Evolutionary conservation across 2,888 invertebrate genomes (phyloP).

Genomic region (Andrena flavipes): DNA sequence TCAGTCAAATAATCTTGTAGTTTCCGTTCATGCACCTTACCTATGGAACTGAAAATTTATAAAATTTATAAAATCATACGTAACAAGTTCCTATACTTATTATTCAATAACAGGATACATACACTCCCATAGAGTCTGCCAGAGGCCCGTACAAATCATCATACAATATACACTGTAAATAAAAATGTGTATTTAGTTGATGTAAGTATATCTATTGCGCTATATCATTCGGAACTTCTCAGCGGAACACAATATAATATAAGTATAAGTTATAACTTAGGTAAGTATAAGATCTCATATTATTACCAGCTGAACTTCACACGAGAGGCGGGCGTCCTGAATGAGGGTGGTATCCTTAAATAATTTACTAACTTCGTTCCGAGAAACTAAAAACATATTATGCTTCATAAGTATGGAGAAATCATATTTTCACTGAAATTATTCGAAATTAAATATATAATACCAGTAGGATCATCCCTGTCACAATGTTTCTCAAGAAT

Average conservation of each 20-base stretch:
- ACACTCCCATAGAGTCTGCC: conserved; percentile 92
- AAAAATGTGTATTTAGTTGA: conserved; percentile 71
- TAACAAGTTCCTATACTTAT: conserved; percentile 2
- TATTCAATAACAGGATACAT: conserved; percentile 80
- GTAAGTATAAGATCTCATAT: conserved; percentile 11
- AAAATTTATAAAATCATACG: conserved; percentile 8
- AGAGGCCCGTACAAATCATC: conserved; percentile 95
- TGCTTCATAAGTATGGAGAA: conserved; percentile 78
- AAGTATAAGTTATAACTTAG: too few relatives aligned
- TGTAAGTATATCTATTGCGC: conserved; percentile 61
- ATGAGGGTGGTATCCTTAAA: conserved; percentile 91
- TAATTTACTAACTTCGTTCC: conserved; percentile 86
- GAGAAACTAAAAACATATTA: conserved; percentile 84
- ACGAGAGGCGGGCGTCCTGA: conserved; percentile 89
- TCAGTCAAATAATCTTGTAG: conserved; percentile 88
- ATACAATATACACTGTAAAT: conserved; percentile 90
- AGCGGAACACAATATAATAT: too few relatives aligned
- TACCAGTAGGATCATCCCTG: conserved; percentile 71
- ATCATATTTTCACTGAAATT: background rate
- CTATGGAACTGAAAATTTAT: conserved; percentile 88
- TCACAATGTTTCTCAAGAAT: conserved; percentile 86
- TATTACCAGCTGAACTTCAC: conserved; percentile 90
- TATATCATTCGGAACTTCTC: too few relatives aligned
- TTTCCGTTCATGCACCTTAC: conserved; percentile 94
- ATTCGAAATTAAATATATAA: background rate